Conservation (phyloP, 2,113 vertebrate species). For the Catharus minimus region DNA sequence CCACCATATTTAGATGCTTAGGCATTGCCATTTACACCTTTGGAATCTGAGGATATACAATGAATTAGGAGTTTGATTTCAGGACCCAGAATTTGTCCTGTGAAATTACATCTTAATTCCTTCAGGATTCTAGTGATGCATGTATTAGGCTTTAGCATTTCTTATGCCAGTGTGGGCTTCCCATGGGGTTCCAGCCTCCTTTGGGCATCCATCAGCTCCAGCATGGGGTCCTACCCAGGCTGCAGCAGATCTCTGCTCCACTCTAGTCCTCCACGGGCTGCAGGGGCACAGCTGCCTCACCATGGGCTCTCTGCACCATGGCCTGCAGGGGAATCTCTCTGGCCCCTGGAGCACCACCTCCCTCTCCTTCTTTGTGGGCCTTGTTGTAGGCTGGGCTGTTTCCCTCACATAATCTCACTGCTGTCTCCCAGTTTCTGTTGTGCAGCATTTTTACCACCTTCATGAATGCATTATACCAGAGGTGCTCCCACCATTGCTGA, state of each 20-base stretch:
- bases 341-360: accelerated
- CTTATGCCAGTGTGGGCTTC: not conserved
- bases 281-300: not conserved
- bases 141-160: not conserved
- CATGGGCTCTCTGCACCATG: not conserved
- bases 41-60: not conserved
- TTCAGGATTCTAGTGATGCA: not conserved
- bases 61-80: not conserved
- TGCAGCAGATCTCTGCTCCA: not conserved
- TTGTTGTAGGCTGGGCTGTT: accelerated
- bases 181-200: not conserved
- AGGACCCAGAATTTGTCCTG: not conserved
- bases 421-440: not conserved
- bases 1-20: not conserved
- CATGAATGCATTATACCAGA: not conserved
- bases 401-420: not conserved
- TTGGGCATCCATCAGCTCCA: not conserved
- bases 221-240: not conserved
- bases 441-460: not conserved
- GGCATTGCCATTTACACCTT: not conserved
- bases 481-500: accelerated
- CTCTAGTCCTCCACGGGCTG: not conserved
- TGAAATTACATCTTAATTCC: not conserved
- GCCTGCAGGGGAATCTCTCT: not conserved
- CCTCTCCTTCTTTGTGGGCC: not conserved